phyloP scores from a whole-genome alignment of 2,888 invertebrate species.

The Leptinotarsa haldemani region DNA sequence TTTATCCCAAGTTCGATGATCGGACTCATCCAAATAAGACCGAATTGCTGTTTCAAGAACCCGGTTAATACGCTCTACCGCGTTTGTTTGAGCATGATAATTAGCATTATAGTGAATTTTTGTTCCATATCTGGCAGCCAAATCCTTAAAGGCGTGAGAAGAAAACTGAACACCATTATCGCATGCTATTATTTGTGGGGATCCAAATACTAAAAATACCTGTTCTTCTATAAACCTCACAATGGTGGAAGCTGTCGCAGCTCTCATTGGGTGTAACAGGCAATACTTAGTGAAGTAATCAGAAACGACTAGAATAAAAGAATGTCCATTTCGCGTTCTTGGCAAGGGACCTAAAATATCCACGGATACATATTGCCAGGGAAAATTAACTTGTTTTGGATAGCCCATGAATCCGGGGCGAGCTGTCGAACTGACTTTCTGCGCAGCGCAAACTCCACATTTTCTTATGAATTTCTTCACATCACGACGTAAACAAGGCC shows the following conservation, averaged over 20 bases:
- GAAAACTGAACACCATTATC: neutral
- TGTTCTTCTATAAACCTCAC: neutral
- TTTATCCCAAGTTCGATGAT: conserved; percentile 14
- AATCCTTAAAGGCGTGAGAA: neutral
- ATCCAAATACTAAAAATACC: neutral
- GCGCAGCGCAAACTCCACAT: neutral
- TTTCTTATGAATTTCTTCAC: neutral
- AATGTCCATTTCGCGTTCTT: neutral
- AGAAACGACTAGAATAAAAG: conserved; percentile 8
- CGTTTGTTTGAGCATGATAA: conserved; percentile 1
- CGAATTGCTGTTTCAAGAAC: neutral
- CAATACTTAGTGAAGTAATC: conserved; percentile 13
- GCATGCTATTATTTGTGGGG: neutral
- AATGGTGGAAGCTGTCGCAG: neutral
- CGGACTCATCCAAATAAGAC: neutral
- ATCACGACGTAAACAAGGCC: neutral
- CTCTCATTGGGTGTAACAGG: conserved; percentile 32
- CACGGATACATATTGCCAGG: neutral
- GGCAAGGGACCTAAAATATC: conserved; percentile 22
- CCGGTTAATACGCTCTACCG: neutral
- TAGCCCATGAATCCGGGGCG: neutral
- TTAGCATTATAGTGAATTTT: neutral
- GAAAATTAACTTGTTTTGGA: neutral
- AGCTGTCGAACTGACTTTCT: conserved; percentile 22
- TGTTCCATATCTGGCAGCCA: neutral